Percentiles rank a stretch among this genome's conserved stretches.
Conservation (phyloP, 2,888 invertebrate genomes). For the Rhopalosiphum nymphaeae region DNA sequence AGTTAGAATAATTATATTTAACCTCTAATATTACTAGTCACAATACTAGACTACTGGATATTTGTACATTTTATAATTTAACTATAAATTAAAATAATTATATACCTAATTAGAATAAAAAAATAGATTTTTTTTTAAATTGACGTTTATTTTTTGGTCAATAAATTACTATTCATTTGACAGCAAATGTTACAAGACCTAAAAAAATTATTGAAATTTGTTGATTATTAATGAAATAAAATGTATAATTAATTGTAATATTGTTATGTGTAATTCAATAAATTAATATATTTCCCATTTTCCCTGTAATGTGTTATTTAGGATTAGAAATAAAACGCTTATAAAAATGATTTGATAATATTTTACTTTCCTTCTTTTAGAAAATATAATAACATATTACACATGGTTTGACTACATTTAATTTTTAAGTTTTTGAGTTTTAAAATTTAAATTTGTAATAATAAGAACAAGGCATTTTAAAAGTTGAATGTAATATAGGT, state of each 20-base stretch:
- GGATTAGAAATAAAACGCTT: no score
- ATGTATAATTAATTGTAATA: not conserved
- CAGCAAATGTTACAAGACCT: not conserved
- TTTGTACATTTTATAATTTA: no score
- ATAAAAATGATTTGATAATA: not conserved
- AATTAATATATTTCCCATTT: not conserved
- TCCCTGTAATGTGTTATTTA: not conserved
- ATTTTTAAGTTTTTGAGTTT: not conserved
- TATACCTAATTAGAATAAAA: not conserved
- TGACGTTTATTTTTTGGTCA: no score
- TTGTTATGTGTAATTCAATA: not conserved
- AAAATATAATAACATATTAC: not conserved
- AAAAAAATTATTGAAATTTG: not conserved
- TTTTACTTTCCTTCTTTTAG: not conserved
- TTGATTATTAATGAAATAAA: not conserved
- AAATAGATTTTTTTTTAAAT: not conserved
- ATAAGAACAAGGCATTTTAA: not conserved
- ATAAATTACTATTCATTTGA: not conserved
- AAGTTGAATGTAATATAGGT: not conserved
- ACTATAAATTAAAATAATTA: not conserved
- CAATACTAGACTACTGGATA: no score
- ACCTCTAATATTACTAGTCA: no score
- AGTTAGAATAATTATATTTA: no score
- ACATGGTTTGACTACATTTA: not conserved
- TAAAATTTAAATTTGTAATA: not conserved